A percentile compares a stretch with the other conserved stretches of the same genome.
phyloP scores from a whole-genome alignment of 2,888 invertebrate genomes.

The Ormia ochracea region DNA sequence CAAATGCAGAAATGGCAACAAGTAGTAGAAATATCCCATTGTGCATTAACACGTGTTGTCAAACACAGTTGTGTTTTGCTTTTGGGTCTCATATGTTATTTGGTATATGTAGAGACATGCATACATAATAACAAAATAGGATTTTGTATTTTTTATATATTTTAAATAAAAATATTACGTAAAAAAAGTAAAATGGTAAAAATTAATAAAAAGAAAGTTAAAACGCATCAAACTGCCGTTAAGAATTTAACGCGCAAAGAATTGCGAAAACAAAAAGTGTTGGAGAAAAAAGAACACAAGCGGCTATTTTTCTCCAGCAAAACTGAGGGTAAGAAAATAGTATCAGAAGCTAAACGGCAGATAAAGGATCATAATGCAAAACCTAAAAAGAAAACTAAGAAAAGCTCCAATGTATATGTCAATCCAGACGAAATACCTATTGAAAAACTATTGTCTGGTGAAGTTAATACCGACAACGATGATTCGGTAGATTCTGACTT shows the following conservation, averaged over 20 bases:
- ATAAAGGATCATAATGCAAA: slow-evolving; percentile 24
- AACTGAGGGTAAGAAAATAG: slow-evolving; percentile 68
- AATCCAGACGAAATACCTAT: slow-evolving; percentile 67
- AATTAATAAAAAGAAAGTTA: slow-evolving; percentile 45
- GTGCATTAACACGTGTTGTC: too few relatives aligned
- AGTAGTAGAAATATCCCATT: too few relatives aligned
- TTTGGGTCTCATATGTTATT: too few relatives aligned
- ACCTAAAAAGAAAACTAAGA: slow-evolving; percentile 24
- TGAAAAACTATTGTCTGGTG: slow-evolving; percentile 66
- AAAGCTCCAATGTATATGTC: slow-evolving; percentile 38
- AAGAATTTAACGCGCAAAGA: slow-evolving; percentile 80
- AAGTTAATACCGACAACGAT: slow-evolving; percentile 66
- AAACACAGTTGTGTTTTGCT: too few relatives aligned
- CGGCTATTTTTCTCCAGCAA: slow-evolving; percentile 72
- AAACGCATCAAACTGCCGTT: slow-evolving; percentile 48
- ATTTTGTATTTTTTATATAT: too few relatives aligned
- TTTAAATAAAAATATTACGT: too few relatives aligned
- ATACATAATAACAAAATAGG: too few relatives aligned
- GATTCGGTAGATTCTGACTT: slow-evolving; percentile 74
- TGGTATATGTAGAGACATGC: too few relatives aligned
- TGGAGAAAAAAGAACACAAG: slow-evolving; percentile 81
- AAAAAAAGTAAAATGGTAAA: slow-evolving; percentile 37
- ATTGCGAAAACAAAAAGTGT: slow-evolving; percentile 83
- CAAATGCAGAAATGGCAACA: too few relatives aligned
- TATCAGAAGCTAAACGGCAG: slow-evolving; percentile 66